A percentile compares a stretch with the other conserved stretches of the same genome.
phyloP scores from a whole-genome alignment of 2,797 vertebrate genomes.

The Eremophila alpestris region DNA sequence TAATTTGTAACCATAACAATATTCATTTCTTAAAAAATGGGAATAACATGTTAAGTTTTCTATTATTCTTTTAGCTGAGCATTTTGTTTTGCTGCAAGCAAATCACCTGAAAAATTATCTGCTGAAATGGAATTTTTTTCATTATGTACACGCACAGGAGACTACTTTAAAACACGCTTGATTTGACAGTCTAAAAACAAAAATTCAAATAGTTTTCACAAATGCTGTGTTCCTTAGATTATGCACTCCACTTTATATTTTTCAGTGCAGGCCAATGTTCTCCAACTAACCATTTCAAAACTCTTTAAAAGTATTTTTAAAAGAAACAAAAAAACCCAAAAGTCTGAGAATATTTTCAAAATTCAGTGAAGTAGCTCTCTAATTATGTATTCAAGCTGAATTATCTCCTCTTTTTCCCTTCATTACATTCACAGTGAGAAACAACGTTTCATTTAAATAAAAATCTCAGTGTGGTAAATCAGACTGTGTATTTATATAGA shows the following conservation, averaged over 20 bases:
- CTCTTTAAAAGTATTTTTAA: neutral
- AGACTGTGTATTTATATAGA: slow-evolving; percentile 7
- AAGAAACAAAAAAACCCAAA: neutral
- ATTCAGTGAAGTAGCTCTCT: slow-evolving; percentile 22
- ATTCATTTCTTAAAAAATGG: neutral
- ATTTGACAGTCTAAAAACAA: slow-evolving; percentile 38
- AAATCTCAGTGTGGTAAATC: slow-evolving; percentile 28
- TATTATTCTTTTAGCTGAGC: slow-evolving; percentile 42
- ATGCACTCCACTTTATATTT: neutral
- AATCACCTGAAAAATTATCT: slow-evolving; percentile 68
- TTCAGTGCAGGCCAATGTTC: slow-evolving; percentile 37
- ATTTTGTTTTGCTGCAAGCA: slow-evolving; percentile 65
- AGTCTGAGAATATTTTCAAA: slow-evolving; percentile 27
- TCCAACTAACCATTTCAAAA: slow-evolving; percentile 7
- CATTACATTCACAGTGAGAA: slow-evolving; percentile 10
- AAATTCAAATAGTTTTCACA: slow-evolving; percentile 50
- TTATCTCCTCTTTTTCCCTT: slow-evolving; percentile 10
- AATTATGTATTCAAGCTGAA: slow-evolving; percentile 46
- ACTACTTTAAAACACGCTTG: slow-evolving; percentile 45
- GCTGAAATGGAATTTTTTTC: slow-evolving; percentile 53
- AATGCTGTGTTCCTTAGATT: slow-evolving; percentile 32
- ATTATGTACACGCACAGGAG: slow-evolving; percentile 23
- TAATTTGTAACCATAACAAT: neutral
- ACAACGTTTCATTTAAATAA: slow-evolving; percentile 39
- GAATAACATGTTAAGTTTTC: neutral